Evolutionary conservation across 2,888 invertebrate species (phyloP).

Genomic region (Metellina segmentata): DNA sequence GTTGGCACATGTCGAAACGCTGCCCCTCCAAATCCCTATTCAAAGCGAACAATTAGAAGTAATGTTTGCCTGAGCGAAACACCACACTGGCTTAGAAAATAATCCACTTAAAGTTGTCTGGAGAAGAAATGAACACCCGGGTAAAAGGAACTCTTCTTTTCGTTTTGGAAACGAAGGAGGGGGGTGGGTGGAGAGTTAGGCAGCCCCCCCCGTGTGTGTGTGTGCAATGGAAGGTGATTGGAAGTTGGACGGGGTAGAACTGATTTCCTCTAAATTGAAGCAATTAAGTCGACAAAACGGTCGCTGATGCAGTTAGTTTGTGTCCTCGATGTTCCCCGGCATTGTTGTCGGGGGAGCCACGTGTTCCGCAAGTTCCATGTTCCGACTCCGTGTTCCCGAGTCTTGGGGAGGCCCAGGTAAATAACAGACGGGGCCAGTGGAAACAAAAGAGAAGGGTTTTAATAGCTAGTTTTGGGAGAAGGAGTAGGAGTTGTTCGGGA

Average conservation of each 20-base stretch:
- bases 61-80: slow-evolving; percentile 38
- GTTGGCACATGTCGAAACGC: background rate
- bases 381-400: background rate
- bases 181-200: slow-evolving; percentile 16
- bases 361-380: slow-evolving; percentile 30
- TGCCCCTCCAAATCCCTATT: slow-evolving; percentile 9
- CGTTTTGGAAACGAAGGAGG: slow-evolving; percentile 16
- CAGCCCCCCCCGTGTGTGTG: background rate
- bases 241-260: slow-evolving; percentile 65
- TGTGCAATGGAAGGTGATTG: slow-evolving; percentile 48
- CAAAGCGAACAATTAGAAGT: slow-evolving; percentile 59
- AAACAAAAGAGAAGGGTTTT: slow-evolving; percentile 32
- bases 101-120: slow-evolving; percentile 35
- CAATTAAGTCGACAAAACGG: slow-evolving; percentile 72
- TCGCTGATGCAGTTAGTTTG: slow-evolving; percentile 76
- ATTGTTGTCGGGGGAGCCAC: slow-evolving; percentile 31
- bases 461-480: slow-evolving; percentile 41
- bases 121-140: slow-evolving; percentile 62
- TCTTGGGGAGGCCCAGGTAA: background rate
- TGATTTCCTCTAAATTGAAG: slow-evolving; percentile 76
- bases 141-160: slow-evolving; percentile 34
- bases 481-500: background rate
- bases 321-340: slow-evolving; percentile 31
- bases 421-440: background rate
- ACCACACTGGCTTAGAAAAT: slow-evolving; percentile 25